Base-by-base conservation (phyloP, 2,113 vertebrate genomes). In the Ranitomeya variabilis region DNA sequence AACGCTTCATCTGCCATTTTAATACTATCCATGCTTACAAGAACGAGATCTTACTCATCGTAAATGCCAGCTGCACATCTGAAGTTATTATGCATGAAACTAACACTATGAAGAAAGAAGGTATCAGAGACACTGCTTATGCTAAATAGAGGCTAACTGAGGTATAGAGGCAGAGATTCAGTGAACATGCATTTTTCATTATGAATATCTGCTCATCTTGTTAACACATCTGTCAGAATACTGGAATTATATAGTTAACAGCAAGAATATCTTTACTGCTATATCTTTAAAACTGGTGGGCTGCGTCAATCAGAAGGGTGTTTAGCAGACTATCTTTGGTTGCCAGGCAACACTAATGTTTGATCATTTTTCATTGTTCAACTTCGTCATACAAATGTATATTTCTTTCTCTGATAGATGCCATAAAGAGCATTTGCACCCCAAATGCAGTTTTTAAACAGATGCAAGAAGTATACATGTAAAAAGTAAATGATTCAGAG, bases 361-460 rank as follows among this genome's bases (percentile, higher is more conserved):
- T 76, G 18, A 76, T 52, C 23, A 52, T 76, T 37, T 76, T 76
- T 52, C 73, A 76, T 52, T 76, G 73, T 76, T 74, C 37, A 45
- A 51, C 18, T 18, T 18, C 26, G 16, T 76, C 45, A 21, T 6
- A 21, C 15, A 76, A 76, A 11, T 74, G 45, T 51, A 52, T 11
- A 52, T 76, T 76, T 52, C 18, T 76, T 76, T 52, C 12, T 2
- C 73, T 4, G 4, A 52, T 21, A 21, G 19, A 19, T 52, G 37
- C 10, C 18, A 45, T 21, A 74, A 8, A 71, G 15, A 51, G 23
- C 3, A 71, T 71, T 26, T 71, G 14, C 11, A 23, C 9, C 10
- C 9, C 9, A 23, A 23, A 67, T 26, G n/a, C 69, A 37, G 69
- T 37, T 31, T 67, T 73, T 73, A 31, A 1, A 7, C 14, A 12